phyloP scores from a whole-genome alignment of 2,888 invertebrate species.

The Leptothorax acervorum region DNA sequence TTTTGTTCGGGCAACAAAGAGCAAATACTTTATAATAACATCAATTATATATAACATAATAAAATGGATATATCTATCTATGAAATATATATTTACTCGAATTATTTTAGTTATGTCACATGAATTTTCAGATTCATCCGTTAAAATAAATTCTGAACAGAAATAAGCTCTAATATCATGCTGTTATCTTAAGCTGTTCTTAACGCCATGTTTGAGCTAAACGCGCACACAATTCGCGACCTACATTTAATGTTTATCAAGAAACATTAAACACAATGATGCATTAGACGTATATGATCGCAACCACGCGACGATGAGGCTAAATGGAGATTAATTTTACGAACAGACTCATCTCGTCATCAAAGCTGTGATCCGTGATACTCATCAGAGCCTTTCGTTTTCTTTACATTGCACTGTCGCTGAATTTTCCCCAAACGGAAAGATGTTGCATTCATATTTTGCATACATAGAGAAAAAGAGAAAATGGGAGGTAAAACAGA shows the following conservation, averaged over 20 bases:
- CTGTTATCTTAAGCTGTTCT: slow-evolving; percentile 6
- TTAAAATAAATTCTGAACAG: not conserved
- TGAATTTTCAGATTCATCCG: slow-evolving; percentile 1
- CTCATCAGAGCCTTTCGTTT: slow-evolving; percentile 16
- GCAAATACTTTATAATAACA: not conserved
- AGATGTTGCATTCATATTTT: slow-evolving; percentile 13
- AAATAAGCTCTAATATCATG: not conserved
- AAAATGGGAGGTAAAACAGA: not conserved
- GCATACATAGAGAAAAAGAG: not conserved
- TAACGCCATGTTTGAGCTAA: slow-evolving; percentile 15
- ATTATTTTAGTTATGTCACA: not conserved
- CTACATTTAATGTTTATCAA: slow-evolving; percentile 49
- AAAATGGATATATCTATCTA: not conserved
- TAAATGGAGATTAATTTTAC: slow-evolving; percentile 43
- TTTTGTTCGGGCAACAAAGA: not conserved
- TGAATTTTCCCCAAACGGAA: slow-evolving; percentile 37
- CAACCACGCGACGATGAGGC: not conserved
- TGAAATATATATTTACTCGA: not conserved
- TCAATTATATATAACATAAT: not conserved
- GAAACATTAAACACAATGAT: slow-evolving; percentile 7
- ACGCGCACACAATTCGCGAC: not conserved
- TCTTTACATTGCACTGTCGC: slow-evolving; percentile 25
- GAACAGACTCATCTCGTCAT: not conserved
- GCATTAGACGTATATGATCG: not conserved
- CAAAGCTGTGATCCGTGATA: slow-evolving; percentile 34